phyloP scores from a whole-genome alignment of 2,113 vertebrate genomes.

The Corythornis vintsioides region DNA sequence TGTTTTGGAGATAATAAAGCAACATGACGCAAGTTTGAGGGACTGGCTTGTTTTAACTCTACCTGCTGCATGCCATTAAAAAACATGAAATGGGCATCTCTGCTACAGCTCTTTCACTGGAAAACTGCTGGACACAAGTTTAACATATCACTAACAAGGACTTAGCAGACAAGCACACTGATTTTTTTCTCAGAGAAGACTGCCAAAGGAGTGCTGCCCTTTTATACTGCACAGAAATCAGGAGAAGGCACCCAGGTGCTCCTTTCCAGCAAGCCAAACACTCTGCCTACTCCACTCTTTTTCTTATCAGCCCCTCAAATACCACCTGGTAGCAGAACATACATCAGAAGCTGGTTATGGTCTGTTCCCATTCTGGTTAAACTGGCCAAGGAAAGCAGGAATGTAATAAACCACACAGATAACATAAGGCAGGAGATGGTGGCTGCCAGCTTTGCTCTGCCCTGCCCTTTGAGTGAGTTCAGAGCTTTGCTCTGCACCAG shows the following conservation, averaged over 20 bases:
- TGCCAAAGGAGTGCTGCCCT: neutral
- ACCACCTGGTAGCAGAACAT: rapidly evolving
- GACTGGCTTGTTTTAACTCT: conserved; percentile 3
- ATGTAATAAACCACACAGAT: neutral
- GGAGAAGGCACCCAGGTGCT: neutral
- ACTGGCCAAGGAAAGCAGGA: neutral
- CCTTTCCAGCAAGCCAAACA: neutral
- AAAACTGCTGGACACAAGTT: neutral
- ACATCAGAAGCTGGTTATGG: neutral
- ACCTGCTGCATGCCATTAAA: neutral
- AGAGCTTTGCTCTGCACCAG: neutral
- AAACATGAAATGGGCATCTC: neutral
- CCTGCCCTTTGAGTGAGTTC: neutral
- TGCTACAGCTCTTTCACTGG: neutral
- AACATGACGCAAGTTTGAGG: neutral
- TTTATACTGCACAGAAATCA: neutral
- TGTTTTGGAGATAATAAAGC: conserved; percentile 18
- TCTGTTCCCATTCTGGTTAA: neutral
- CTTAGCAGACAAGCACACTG: neutral
- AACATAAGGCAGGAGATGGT: rapidly evolving
- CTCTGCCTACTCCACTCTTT: neutral
- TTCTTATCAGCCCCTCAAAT: neutral
- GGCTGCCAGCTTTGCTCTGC: neutral
- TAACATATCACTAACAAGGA: neutral
- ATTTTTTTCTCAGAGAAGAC: neutral